Evolutionary conservation across 2,888 invertebrate species (phyloP), one percentile per base, ranked within the genome.

Genomic region (Tinea trinotella): DNA sequence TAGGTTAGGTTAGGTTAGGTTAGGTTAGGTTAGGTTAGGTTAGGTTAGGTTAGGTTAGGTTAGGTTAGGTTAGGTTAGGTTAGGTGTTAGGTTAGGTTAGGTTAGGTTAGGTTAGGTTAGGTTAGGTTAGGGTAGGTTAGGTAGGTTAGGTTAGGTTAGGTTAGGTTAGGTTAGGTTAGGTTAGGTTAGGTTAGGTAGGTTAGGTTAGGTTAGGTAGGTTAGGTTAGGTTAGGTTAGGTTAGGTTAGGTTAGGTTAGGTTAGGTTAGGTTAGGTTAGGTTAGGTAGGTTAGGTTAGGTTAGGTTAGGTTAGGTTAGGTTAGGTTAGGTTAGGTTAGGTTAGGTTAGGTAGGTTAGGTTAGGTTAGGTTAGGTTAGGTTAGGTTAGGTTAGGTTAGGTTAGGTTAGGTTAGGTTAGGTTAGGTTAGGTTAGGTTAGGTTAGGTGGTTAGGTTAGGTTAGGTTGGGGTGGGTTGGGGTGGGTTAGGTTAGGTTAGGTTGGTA

Each of bases 281-380:
- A n/a, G n/a, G n/a, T n/a, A n/a, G n/a, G n/a, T n/a, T n/a, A n/a
- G 57, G 57, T 56, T 34, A 56, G 57, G 57, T 58, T 49, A 58
- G 57, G 57, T 58, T 49, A 56, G 57, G 57, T 58, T 34, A 56
- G 57, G 57, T 58, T 54, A 58, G 57, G 57, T 58, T 54, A 58
- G 57, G 57, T 58, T 54, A 58, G 57, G 57, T 58, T 54, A 58
- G 57, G 57, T 58, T 54, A 58, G 57, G 57, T 56, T n/a, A n/a
- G n/a, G n/a, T n/a, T n/a, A n/a, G n/a, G n/a, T n/a, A n/a, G n/a
- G n/a, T n/a, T n/a, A n/a, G 57, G 57, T 58, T 54, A 58, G 57
- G 57, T 58, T 54, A 58, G 57, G 57, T 58, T 54, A 58, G 57
- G 57, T 58, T 54, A 58, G 57, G 57, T 58, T 54, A 58, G 57